Base-by-base conservation (phyloP, 2,888 invertebrate species). In the Synanthedon formicaeformis region DNA sequence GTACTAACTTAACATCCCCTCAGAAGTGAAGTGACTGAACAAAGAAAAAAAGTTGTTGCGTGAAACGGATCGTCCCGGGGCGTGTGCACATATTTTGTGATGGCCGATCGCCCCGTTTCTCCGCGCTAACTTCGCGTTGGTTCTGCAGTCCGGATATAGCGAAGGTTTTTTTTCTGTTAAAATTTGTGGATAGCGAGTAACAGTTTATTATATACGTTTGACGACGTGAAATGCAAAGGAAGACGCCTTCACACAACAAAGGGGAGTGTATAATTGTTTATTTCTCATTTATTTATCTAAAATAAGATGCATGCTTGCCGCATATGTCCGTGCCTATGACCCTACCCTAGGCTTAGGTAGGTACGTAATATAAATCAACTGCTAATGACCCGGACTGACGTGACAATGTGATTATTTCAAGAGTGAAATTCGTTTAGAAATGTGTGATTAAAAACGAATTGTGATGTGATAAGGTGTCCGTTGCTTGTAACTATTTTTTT, bases 201-300 rank as follows among this genome's bases (percentile, higher is more conserved):
- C 70, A 72, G 67, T 58, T 65, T 34, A 71, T 75, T 69, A 49
- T 52, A 18, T 45, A 54, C 75, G 79, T 66, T 66, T 65, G 71
- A 66, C 71, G 60, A 73, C 81, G 84, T 85, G 86, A 85, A 78
- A 87, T 87, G 84, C 86, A 86, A 84, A 87, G 86, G 75, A 85
- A 81, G 72, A 78, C 80, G 75, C 76, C 78, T 79, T 79, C 83
- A 70, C 80, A 81, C 67, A 80, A 77, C 62, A 87, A 87, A 87
- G 86, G 87, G 73, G 78, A 84, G 85, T 85, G 67, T 54, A 67
- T 66, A 66, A 66, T 76, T 69, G 63, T 61, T 64, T 68, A 51
- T 55, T 57, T 62, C 57, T 60, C 61, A 57, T 60, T 63, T 52
- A 54, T 58, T 54, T 56, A 57, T 56, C 54, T 57, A 51, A 54